phyloP scores from a whole-genome alignment of 2,113 vertebrate species.

The Herpailurus yagouaroundi region DNA sequence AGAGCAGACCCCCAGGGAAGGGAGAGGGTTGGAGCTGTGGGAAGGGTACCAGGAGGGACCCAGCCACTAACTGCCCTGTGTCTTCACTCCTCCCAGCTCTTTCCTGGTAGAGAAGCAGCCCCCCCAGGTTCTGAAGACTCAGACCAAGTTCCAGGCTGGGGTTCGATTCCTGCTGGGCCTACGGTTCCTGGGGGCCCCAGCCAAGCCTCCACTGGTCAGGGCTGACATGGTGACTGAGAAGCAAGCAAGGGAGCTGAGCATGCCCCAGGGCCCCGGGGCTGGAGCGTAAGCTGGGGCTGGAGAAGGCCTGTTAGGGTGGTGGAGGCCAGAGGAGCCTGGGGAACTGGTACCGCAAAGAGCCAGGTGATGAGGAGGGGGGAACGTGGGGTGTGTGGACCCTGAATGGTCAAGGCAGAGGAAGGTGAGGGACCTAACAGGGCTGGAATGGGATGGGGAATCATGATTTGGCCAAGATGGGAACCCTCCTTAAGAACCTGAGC shows the following conservation, averaged over 20 bases:
- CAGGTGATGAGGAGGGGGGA: neutral
- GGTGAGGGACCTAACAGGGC: neutral
- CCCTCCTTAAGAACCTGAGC: neutral
- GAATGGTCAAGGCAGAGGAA: neutral
- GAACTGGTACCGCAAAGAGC: neutral
- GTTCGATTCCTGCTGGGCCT: slow-evolving; percentile 94
- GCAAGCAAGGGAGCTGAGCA: slow-evolving; percentile 90
- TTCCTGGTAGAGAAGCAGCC: slow-evolving; percentile 97
- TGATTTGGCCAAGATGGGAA: neutral
- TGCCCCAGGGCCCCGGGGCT: slow-evolving; percentile 64
- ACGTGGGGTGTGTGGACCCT: rapidly evolving
- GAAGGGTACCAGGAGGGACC: no score
- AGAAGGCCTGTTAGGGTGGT: neutral
- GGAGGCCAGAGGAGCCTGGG: neutral
- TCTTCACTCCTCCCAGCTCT: slow-evolving; percentile 85
- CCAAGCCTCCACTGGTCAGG: slow-evolving; percentile 90
- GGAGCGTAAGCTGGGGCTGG: slow-evolving; percentile 42
- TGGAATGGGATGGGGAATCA: neutral
- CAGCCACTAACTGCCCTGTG: neutral
- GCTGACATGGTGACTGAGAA: slow-evolving; percentile 96
- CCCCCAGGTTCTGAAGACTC: slow-evolving; percentile 97
- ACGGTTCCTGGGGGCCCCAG: slow-evolving; percentile 85
- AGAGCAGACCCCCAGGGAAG: neutral
- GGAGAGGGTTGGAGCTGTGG: neutral
- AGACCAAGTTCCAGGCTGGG: slow-evolving; percentile 96